Evolutionary conservation across 2,797 vertebrate genomes (phyloP), one percentile per base, ranked within the genome.

Genomic region (Peromyscus aztecus): DNA sequence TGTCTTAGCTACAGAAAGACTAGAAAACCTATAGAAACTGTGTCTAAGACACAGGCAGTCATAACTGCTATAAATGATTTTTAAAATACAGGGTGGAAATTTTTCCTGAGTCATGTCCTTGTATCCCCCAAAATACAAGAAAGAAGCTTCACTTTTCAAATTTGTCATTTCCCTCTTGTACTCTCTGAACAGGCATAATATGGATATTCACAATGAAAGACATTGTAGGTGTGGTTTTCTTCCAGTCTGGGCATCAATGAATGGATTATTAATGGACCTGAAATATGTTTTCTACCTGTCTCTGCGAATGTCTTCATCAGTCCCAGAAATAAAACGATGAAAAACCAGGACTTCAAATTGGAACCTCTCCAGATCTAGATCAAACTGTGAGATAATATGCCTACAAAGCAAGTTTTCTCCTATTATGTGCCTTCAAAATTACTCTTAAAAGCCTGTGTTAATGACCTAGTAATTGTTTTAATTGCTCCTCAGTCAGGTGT

Each of bases 401-500:
- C 46, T 87, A 80, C 84, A 97, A 91, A 91, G 91, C 81, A 96
- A 91, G 84, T 76, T 96, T 97, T 95, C 76, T 96, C 34, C 59
- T 87, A 55, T 21, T 46, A 43, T 77, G 71, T 40, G 73, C 71
- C 81, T 97, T 96, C 61, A 95, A 92, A 96, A 77, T 61, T 81
- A 40, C 37, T 93, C 89, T 89, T 90, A 90, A 93, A 97, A 87
- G 52, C 80, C 43, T 84, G 96, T 92, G 46, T 91, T 97, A 97
- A 95, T 96, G 92, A 96, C 92, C 80, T 69, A 34, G 82, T 97
- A 95, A 96, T 97, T 96, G 95, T 86, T 94, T 96, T 98, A 93
- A 95, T 91, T 93, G 94, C 34, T 77, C 63, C 61, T 96, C 94
- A 88, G 92, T 93, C 80, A 96, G 88, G 80, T 83, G 95, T 94